phyloP scores from a whole-genome alignment of 1,140 invertebrate species.

The Drosophila pseudoananassae region DNA sequence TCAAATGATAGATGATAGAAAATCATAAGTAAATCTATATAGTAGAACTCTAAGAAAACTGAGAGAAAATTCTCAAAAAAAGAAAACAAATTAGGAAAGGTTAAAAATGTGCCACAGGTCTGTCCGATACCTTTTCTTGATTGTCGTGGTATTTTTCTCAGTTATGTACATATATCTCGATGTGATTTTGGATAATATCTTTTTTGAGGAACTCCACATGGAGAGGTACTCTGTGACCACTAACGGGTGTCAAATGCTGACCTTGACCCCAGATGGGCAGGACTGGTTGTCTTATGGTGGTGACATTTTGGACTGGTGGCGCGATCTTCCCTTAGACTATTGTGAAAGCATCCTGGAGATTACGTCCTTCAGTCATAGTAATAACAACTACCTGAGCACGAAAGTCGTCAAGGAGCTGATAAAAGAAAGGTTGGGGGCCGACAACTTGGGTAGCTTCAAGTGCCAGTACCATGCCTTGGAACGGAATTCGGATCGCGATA shows the following conservation, averaged over 20 bases:
- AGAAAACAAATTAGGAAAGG: too few relatives aligned
- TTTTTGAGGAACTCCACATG: slow-evolving; percentile 4
- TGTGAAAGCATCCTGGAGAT: slow-evolving; percentile 4
- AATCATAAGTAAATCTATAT: background rate
- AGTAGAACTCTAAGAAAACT: background rate
- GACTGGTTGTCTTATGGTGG: background rate
- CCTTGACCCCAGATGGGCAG: background rate
- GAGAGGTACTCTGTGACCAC: slow-evolving; percentile 13
- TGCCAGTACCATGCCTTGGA: slow-evolving; percentile 23
- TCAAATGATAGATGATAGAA: background rate
- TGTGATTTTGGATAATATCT: slow-evolving; percentile 2
- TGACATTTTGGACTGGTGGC: background rate
- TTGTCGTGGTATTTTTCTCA: background rate
- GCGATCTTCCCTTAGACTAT: background rate
- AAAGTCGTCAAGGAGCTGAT: background rate
- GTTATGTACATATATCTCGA: slow-evolving; percentile 17
- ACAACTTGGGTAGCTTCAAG: background rate
- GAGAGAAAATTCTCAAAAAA: background rate
- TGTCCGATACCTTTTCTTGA: slow-evolving; percentile 7
- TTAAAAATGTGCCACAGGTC: slow-evolving; percentile 4
- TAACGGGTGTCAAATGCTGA: slow-evolving; percentile 30
- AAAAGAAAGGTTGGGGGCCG: too few relatives aligned
- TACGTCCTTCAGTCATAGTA: slow-evolving; percentile 1
- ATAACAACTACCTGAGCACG: slow-evolving; percentile 18
- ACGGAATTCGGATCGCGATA: slow-evolving; percentile 19